These are phyloP conservation scores for Oreotrochilus melanogaster DNA, from an alignment of 2,113 vertebrate species.

Conservation along the genomic window DNA sequence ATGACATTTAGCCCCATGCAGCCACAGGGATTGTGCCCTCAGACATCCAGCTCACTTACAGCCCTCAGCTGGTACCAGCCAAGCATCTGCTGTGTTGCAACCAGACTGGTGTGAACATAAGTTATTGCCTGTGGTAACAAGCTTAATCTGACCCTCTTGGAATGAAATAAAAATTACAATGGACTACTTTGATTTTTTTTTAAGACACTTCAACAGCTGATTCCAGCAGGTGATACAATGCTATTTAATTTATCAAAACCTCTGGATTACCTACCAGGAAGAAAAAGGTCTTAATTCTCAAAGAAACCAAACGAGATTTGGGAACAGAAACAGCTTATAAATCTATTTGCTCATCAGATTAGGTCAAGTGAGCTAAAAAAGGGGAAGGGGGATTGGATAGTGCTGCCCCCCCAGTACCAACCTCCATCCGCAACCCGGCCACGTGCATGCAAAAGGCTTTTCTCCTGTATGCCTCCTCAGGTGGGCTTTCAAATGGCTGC, in stretches of 20 bases:
- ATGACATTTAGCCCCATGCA: neutral
- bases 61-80: neutral
- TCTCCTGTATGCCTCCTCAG: slow-evolving; percentile 94
- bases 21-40: neutral
- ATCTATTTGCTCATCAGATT: neutral
- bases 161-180: neutral
- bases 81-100: neutral
- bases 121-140: neutral
- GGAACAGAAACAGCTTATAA: neutral
- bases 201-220: neutral
- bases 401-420: slow-evolving; percentile 74
- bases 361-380: neutral
- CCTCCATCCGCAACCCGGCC: slow-evolving; percentile 96
- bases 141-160: neutral
- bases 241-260: neutral
- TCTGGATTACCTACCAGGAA: neutral
- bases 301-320: neutral
- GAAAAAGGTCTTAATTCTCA: neutral
- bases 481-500: slow-evolving; percentile 96
- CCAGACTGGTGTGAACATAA: neutral
- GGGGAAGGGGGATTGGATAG: neutral
- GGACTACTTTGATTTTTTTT: neutral
- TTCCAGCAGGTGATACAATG: neutral
- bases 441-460: slow-evolving; percentile 95
- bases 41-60: neutral